Evolutionary conservation across 2,797 vertebrate species (phyloP).

Genomic region (Hippocampus kuda): DNA sequence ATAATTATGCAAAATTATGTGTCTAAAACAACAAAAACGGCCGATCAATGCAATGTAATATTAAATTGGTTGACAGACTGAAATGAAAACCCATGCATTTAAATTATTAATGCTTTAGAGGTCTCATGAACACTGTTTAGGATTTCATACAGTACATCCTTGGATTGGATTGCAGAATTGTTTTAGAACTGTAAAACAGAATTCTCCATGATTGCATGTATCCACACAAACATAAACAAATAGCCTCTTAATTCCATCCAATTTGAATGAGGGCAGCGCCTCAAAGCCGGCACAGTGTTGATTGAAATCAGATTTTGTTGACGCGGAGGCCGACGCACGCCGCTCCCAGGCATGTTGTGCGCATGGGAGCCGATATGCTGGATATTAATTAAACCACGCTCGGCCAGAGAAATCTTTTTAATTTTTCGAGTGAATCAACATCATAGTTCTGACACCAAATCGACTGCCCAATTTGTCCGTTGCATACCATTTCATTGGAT

Average conservation of each 20-base stretch:
- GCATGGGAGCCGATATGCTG: neutral
- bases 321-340: neutral
- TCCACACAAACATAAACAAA: neutral
- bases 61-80: neutral
- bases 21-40: neutral
- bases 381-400: neutral
- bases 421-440: neutral
- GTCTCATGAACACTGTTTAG: neutral
- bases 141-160: neutral
- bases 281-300: neutral
- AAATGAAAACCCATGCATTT: neutral
- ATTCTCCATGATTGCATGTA: neutral
- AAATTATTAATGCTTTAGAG: neutral
- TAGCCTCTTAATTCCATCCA: neutral
- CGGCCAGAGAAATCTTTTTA: neutral
- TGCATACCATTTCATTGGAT: neutral
- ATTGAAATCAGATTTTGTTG: slow-evolving; percentile 1
- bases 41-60: neutral
- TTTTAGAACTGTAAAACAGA: neutral
- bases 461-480: neutral
- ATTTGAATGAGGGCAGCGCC: slow-evolving; percentile 1
- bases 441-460: neutral
- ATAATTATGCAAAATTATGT: neutral
- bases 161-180: neutral
- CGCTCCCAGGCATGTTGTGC: neutral